Evolutionary conservation across 2,113 vertebrate genomes (phyloP).

Genomic region (Vidua chalybeata): DNA sequence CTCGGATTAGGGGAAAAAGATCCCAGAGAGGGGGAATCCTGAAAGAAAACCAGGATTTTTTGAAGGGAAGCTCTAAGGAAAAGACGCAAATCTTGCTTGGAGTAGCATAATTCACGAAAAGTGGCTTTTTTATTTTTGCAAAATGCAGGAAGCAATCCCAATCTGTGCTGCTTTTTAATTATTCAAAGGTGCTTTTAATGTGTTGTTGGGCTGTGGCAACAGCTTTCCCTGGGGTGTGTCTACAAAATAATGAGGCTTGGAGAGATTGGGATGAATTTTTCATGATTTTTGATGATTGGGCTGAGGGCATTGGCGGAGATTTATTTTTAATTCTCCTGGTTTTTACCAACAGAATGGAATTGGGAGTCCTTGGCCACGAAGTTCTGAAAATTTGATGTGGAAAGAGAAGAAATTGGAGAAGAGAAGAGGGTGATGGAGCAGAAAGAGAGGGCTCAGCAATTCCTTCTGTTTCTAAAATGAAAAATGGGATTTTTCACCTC

Average conservation of each 20-base stretch:
- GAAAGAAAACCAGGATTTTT: not conserved
- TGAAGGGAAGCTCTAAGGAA: not conserved
- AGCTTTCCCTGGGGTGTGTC: slow-evolving; percentile 44
- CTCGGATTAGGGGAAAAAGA: not conserved
- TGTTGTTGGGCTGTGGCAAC: not conserved
- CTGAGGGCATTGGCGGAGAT: not conserved
- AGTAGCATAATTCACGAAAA: not conserved
- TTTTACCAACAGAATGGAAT: not conserved
- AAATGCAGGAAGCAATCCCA: not conserved
- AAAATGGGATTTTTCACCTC: slow-evolving; percentile 20
- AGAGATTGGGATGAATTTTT: slow-evolving; percentile 54
- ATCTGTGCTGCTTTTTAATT: slow-evolving; percentile 43
- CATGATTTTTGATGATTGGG: slow-evolving; percentile 20
- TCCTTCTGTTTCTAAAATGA: not conserved
- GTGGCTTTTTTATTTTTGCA: no score
- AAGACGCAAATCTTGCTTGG: not conserved
- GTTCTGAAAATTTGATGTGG: not conserved
- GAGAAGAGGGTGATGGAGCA: not conserved
- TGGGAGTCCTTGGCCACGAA: not conserved
- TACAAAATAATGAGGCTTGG: slow-evolving; percentile 42
- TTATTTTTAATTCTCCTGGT: not conserved
- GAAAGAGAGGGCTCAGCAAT: not conserved
- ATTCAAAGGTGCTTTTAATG: slow-evolving; percentile 53
- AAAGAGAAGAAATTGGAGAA: not conserved
- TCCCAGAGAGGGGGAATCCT: not conserved